Base-by-base conservation (phyloP, 1,140 invertebrate genomes). In the Drosophila azteca region DNA sequence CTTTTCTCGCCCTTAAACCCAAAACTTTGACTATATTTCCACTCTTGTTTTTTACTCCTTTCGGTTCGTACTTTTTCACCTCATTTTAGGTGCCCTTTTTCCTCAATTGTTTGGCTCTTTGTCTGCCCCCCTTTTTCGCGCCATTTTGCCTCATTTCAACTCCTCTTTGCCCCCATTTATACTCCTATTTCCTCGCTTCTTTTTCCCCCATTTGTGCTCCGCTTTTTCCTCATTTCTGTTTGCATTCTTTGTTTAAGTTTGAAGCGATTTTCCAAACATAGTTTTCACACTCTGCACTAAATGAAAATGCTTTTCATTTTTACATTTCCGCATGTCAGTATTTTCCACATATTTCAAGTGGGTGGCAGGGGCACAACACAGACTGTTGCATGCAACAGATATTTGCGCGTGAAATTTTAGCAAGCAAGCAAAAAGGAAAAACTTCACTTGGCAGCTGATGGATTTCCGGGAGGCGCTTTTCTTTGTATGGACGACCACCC, bases 401-500 rank as follows among this genome's bases (percentile, higher is more conserved):
- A 66, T 26, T 52, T 31, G 66, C 67, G 68, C 68, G 68, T 71
- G 65, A 70, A 70, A 51, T 70, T 53, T 59, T 44, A 11, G 31
- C 31, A 35, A 35, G 17, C 4, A 26, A 4, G 4, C 4, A 26
- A 5, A 24, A 24, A 35, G 51, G 29, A 63, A 15, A 58, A 54
- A 64, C 35, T 59, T 46, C 43, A 49, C 26, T 68, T 52, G 65
- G 59, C 44, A 59, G 43, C 43, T 45, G 49, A 51, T 60, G 58
- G 60, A 78, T 84, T 82, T 82, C 80, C 75, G 64, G 76, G 57
- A 53, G 20, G 11, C 35, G 46, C 26, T 53, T 67, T 67, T 67
- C 62, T 44, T 72, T 50, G 39, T 39, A 55, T 69, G 57, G 43
- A 26, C 46, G 8, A 26, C 26, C 59, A 44, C 69, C 44, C 59